phyloP scores from a whole-genome alignment of 2,113 vertebrate species.

The Sebastes schlegelii region DNA sequence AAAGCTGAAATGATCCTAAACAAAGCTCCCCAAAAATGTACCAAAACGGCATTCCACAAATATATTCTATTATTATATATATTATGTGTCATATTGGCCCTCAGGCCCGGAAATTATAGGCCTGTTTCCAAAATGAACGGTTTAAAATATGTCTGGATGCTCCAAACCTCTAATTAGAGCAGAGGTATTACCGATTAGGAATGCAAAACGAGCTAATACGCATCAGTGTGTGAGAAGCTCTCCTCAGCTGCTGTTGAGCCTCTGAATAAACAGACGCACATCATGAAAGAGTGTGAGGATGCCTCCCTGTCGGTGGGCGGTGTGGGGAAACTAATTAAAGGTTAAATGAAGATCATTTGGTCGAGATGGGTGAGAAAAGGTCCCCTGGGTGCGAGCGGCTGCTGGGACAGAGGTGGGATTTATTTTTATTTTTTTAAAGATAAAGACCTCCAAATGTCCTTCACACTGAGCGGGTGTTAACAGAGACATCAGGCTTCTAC shows the following conservation, averaged over 20 bases:
- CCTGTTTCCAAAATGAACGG: not conserved
- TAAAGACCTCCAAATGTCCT: conserved; percentile 61
- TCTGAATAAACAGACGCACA: conserved; percentile 75
- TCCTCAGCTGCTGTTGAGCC: conserved; percentile 54
- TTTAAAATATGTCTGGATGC: not conserved
- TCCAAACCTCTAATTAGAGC: conserved; percentile 12
- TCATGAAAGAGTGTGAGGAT: conserved; percentile 66
- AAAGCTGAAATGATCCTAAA: not conserved
- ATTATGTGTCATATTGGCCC: not conserved
- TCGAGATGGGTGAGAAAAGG: conserved; percentile 52
- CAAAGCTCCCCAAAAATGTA: not conserved
- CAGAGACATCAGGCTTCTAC: conserved; percentile 14
- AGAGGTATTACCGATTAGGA: not conserved
- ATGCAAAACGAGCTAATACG: not conserved
- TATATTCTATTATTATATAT: not conserved
- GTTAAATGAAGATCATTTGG: conserved; percentile 74
- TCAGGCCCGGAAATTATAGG: not conserved
- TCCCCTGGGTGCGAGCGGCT: conserved; percentile 48
- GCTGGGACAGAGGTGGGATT: conserved; percentile 29
- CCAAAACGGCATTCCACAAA: not conserved
- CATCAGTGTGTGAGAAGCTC: conserved; percentile 23
- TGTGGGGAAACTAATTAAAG: conserved; percentile 71
- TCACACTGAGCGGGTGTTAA: conserved; percentile 57
- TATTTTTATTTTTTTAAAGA: conserved; percentile 19
- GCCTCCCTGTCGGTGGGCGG: conserved; percentile 49